Evolutionary conservation across 2,888 invertebrate genomes (phyloP).

Genomic region (Trachelus stipa): DNA sequence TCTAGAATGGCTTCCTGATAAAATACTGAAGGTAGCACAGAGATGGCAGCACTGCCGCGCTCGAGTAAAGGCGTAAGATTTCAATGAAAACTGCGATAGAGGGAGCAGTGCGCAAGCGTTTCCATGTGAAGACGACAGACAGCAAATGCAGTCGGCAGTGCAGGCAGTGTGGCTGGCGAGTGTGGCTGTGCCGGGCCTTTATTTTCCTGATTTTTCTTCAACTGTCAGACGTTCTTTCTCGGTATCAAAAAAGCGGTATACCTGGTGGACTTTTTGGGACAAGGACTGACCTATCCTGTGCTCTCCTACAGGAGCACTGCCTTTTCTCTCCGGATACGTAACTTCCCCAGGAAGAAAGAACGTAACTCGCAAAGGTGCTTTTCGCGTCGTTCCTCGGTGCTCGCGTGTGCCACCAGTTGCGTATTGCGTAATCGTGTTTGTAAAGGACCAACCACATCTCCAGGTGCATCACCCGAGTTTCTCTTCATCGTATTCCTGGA

Average conservation of each 20-base stretch:
- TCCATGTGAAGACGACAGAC: conserved; percentile 29
- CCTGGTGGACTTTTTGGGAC: background rate
- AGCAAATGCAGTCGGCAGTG: conserved; percentile 39
- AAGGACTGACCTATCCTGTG: background rate
- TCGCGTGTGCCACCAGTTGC: conserved; percentile 61
- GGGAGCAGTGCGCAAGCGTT: background rate
- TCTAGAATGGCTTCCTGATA: background rate
- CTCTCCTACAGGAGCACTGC: background rate
- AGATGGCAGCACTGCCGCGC: background rate
- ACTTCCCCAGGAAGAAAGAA: conserved; percentile 18
- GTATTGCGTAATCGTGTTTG: conserved; percentile 56
- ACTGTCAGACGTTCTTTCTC: conserved; percentile 31
- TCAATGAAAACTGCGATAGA: background rate
- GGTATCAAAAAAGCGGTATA: background rate
- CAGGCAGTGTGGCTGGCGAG: conserved; percentile 50
- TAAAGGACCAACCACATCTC: background rate
- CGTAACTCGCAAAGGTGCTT: conserved; percentile 18
- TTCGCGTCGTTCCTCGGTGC: conserved; percentile 3
- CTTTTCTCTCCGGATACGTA: background rate
- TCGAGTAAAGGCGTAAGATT: background rate
- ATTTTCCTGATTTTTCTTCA: conserved; percentile 39
- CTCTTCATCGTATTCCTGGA: background rate
- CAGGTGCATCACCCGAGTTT: background rate
- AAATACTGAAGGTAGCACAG: background rate
- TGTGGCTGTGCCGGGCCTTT: conserved; percentile 41